A percentile compares a stretch with the other conserved stretches of the same genome.
These are phyloP conservation scores for Oryzias sinensis DNA, from an alignment of 2,797 vertebrate species.

Conservation along the genomic window DNA sequence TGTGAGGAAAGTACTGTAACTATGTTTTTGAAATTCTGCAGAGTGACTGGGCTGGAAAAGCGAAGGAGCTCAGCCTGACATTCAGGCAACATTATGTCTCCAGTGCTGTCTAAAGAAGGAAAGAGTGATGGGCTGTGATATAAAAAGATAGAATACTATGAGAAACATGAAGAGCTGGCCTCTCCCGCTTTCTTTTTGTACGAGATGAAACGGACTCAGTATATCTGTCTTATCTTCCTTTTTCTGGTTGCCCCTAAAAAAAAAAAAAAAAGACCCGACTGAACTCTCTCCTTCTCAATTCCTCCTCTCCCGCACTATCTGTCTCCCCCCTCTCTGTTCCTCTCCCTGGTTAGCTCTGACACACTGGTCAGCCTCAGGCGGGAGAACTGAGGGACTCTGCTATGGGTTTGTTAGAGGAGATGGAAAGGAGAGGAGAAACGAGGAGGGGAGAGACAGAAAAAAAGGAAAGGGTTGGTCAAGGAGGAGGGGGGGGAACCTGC, in stretches of 20 bases:
- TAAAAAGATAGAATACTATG: constrained; percentile 70
- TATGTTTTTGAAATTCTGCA: constrained; percentile 55
- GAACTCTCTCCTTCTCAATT: constrained; percentile 61
- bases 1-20: constrained; percentile 38
- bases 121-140: constrained; percentile 69
- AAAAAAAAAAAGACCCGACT: constrained; percentile 70
- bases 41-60: constrained; percentile 56
- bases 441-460: constrained; percentile 30
- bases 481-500: constrained; percentile 50
- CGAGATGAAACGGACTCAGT: constrained; percentile 78
- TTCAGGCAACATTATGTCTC: constrained; percentile 74
- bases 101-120: constrained; percentile 75
- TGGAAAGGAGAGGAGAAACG: constrained; percentile 56
- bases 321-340: constrained; percentile 74
- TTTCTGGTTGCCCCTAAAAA: constrained; percentile 74
- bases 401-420: constrained; percentile 79
- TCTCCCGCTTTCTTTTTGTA: constrained; percentile 70
- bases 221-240: constrained; percentile 79
- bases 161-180: constrained; percentile 69
- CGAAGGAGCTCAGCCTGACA: constrained; percentile 58
- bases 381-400: constrained; percentile 83
- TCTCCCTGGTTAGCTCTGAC: constrained; percentile 83
- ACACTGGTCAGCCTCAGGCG: constrained; percentile 84
- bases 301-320: constrained; percentile 58
- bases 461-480: constrained; percentile 17